phyloP scores from a whole-genome alignment of 2,888 invertebrate species.

The Calameuta idolon region DNA sequence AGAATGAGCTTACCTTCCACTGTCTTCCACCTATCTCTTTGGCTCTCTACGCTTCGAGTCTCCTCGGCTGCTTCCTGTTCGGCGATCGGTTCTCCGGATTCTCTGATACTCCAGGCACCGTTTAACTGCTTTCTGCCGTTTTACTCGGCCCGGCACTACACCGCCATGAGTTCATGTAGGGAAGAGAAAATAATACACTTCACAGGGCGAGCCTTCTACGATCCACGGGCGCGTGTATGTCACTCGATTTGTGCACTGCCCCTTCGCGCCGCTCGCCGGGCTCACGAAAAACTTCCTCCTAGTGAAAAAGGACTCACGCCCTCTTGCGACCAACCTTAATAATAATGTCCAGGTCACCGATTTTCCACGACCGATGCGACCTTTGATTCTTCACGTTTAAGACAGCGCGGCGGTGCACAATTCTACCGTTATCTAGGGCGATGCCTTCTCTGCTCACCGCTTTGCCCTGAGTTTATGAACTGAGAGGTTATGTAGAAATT shows the following conservation, averaged over 20 bases:
- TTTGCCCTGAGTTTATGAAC: conserved; percentile 28
- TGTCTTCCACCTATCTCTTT: background rate
- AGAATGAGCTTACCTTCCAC: background rate
- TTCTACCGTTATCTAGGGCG: conserved; percentile 65
- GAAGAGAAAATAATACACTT: conserved; percentile 23
- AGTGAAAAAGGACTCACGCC: background rate
- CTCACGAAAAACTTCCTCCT: background rate
- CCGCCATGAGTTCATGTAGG: conserved; percentile 45
- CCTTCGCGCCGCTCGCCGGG: background rate
- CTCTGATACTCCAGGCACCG: conserved; percentile 34
- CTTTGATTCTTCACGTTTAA: conserved; percentile 4
- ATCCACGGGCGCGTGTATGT: conserved; percentile 9
- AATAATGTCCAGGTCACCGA: conserved; percentile 1
- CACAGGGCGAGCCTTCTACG: conserved; percentile 12
- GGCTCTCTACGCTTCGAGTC: background rate
- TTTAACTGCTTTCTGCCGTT: conserved; percentile 45
- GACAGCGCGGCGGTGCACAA: conserved; percentile 40
- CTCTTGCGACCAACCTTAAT: background rate
- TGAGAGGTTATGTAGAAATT: background rate
- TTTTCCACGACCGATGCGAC: conserved; percentile 2
- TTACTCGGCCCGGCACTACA: conserved; percentile 35
- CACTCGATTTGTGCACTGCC: background rate
- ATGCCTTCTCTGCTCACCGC: conserved; percentile 55
- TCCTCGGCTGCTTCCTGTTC: conserved; percentile 1
- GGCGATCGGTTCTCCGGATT: conserved; percentile 15